These are phyloP conservation scores for Phrynocephalus vlangalii DNA, from an alignment of 2,797 vertebrate species.

Conservation along the genomic window DNA sequence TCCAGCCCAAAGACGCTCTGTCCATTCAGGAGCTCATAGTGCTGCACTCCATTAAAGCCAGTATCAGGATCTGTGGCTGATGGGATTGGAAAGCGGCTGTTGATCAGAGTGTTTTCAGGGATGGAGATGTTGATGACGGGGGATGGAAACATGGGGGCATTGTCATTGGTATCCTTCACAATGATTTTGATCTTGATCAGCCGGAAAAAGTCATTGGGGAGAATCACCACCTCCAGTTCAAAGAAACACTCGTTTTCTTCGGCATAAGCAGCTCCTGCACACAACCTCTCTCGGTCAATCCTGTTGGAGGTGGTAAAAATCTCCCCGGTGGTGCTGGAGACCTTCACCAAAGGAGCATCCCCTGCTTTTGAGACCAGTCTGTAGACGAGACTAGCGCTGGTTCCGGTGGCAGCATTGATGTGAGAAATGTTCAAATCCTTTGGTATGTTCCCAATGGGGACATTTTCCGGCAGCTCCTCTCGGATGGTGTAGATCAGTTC, in stretches of 20 bases:
- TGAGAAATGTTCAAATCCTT: constrained; percentile 99
- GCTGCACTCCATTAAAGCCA: constrained; percentile 97
- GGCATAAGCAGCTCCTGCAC: constrained; percentile 90
- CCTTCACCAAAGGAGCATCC: constrained; percentile 95
- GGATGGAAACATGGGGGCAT: constrained; percentile 98
- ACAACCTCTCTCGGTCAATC: constrained; percentile 98
- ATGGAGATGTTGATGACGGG: constrained; percentile 99
- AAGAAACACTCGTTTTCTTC: constrained; percentile 98
- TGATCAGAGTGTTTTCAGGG: constrained; percentile 98
- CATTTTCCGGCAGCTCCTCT: constrained; percentile 98
- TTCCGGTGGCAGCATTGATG: constrained; percentile 92
- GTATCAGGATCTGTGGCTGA: constrained; percentile 99
- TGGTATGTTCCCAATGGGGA: constrained; percentile 99
- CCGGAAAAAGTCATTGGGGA: constrained; percentile 99
- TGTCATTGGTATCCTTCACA: constrained; percentile 98
- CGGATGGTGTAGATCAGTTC: constrained; percentile 99
- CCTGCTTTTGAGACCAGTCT: constrained; percentile 98
- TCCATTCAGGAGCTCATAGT: constrained; percentile 96
- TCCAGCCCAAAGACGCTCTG: constrained; percentile 98
- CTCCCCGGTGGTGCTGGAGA: constrained; percentile 96
- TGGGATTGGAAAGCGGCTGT: constrained; percentile 97
- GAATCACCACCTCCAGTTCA: constrained; percentile 98
- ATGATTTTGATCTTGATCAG: constrained; percentile 99
- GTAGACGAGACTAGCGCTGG: constrained; percentile 95
- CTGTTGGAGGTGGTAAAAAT: constrained; percentile 98